Conservation (phyloP, 1,140 invertebrate species). For the Lithobius niger region DNA sequence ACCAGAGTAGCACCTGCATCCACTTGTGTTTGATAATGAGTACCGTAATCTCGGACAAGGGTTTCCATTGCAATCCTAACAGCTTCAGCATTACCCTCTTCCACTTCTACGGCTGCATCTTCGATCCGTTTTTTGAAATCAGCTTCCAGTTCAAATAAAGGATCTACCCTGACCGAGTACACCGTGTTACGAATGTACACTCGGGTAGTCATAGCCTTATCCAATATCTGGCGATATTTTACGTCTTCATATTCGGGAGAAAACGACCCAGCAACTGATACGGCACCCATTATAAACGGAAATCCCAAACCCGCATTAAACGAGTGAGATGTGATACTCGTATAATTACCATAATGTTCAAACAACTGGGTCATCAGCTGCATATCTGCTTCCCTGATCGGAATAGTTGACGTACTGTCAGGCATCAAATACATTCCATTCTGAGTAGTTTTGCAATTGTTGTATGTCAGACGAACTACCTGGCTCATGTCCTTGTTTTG, state of each 20-base stretch:
- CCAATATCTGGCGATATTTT: neutral
- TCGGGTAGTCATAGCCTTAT: neutral
- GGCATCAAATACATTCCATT: neutral
- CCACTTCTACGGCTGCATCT: neutral
- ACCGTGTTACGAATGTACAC: neutral
- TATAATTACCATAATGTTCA: neutral
- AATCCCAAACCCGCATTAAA: too few species aligned
- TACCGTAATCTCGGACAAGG: neutral
- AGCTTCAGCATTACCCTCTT: neutral
- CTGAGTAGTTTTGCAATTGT: neutral
- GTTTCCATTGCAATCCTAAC: neutral
- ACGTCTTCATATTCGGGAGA: too few species aligned
- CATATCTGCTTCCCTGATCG: neutral
- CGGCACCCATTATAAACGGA: neutral
- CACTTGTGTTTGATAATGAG: neutral
- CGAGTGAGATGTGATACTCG: neutral
- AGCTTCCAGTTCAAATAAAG: neutral
- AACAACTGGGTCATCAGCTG: neutral
- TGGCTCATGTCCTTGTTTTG: constrained; percentile 2
- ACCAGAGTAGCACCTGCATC: neutral
- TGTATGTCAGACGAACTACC: neutral
- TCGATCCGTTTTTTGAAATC: neutral
- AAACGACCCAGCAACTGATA: neutral
- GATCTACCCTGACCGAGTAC: neutral
- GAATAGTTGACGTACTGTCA: neutral